Percentiles rank a stretch among this genome's conserved stretches.
These are phyloP conservation scores for Apeira syringaria DNA, from an alignment of 2,888 invertebrate species.

Conservation along the genomic window DNA sequence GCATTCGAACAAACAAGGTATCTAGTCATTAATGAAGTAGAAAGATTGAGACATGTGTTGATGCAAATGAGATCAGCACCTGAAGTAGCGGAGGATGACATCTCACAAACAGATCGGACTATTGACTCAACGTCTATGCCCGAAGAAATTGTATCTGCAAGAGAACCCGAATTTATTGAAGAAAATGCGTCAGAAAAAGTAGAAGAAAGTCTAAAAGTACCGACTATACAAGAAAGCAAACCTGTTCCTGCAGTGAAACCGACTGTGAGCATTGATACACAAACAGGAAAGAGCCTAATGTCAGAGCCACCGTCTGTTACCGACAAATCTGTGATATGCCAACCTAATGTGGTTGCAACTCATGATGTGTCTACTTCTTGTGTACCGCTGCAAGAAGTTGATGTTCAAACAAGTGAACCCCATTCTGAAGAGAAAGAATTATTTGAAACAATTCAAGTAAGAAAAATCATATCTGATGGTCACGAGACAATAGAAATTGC, in stretches of 20 bases:
- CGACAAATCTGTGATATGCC: slow-evolving; percentile 71
- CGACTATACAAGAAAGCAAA: slow-evolving; percentile 46
- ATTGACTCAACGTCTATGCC: slow-evolving; percentile 89
- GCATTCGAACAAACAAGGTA: slow-evolving; percentile 85
- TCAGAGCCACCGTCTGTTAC: slow-evolving; percentile 66
- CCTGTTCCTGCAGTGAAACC: slow-evolving; percentile 42
- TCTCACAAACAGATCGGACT: slow-evolving; percentile 84
- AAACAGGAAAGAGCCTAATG: slow-evolving; percentile 86
- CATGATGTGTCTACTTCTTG: slow-evolving; percentile 81
- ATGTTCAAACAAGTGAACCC: slow-evolving; percentile 85
- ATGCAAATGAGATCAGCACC: slow-evolving; percentile 58
- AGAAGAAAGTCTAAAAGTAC: slow-evolving; percentile 39
- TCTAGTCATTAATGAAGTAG: slow-evolving; percentile 84
- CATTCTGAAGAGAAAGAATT: slow-evolving; percentile 73
- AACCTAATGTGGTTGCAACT: slow-evolving; percentile 58
- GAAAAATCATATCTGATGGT: slow-evolving; percentile 85
- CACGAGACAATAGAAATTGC: slow-evolving; percentile 89
- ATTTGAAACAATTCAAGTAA: slow-evolving; percentile 86
- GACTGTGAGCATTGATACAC: slow-evolving; percentile 82
- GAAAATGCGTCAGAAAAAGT: slow-evolving; percentile 38
- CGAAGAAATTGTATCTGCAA: slow-evolving; percentile 84
- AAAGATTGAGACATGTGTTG: slow-evolving; percentile 76
- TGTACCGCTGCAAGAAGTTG: slow-evolving; percentile 81
- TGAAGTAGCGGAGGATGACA: slow-evolving; percentile 70
- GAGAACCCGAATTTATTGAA: slow-evolving; percentile 45